Evolutionary conservation across 2,797 vertebrate genomes (phyloP), one percentile per base, ranked within the genome.

Genomic region (Crocidura indochinensis): DNA sequence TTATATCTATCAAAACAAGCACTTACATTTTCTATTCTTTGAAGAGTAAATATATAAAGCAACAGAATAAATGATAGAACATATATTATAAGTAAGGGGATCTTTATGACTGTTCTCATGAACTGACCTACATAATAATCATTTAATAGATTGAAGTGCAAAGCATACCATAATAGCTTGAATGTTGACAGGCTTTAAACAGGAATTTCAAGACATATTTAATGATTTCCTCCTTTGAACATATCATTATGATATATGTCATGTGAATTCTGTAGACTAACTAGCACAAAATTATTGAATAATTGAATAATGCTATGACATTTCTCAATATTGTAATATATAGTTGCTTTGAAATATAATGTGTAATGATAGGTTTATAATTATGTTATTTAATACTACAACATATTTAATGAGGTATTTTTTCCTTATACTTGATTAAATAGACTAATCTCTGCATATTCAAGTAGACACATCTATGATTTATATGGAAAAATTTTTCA

Each of bases 401-500:
- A 38, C 38, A 38, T 38, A 38, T 38, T 38, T 38, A 38, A 38
- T 38, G 38, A 38, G 38, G 10, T n/a, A 94, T 90, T 24, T 44
- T n/a, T 93, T 91, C 69, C 88, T 73, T 10, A 79, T 6, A 89
- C 27, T 9, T 95, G 49, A 3, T 46, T 53, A 81, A 88, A 74
- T 91, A 0, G 47, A 10, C 86, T 15, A 77, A 75, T 62, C 38
- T 56, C 0, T 53, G 56, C 19, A 26, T 20, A 15, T 68, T 90
- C 51, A 90, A 82, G 77, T 27, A 20, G 15, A 8, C 19, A 8
- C 56, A 60, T 60, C 56, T 60, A 15, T 51, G 14, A 10, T 15
- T 51, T 10, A 15, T 15, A 51, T 60, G 56, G 22, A 60, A 20
- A 60, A 60, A 60, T 20, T 65, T 10, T 65, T 65, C 27, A 27